A percentile compares a stretch with the other conserved stretches of the same genome.
Evolutionary conservation across 1,140 invertebrate genomes (phyloP).

Genomic region (Dreissena rostriformis): DNA sequence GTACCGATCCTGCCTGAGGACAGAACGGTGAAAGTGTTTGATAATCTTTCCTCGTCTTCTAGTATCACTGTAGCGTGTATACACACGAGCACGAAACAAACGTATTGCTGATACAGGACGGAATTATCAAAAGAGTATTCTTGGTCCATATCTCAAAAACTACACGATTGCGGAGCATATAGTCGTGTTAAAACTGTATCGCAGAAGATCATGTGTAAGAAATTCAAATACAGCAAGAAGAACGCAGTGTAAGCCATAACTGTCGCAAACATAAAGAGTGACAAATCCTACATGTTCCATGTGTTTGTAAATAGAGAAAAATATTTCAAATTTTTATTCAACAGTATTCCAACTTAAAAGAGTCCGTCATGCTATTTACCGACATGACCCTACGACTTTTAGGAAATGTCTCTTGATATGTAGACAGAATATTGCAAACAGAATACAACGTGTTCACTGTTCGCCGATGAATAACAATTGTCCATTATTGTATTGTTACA

Average conservation of each 20-base stretch:
- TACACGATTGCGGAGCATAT: slow-evolving; percentile 41
- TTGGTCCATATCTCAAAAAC: slow-evolving; percentile 29
- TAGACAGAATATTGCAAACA: too few species aligned
- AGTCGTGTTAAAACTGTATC: slow-evolving; percentile 32
- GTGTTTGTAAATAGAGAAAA: slow-evolving; percentile 73
- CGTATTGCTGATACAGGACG: slow-evolving; percentile 77
- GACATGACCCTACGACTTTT: slow-evolving; percentile 8
- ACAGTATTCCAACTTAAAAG: slow-evolving; percentile 66
- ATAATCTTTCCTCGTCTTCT: slow-evolving; percentile 69
- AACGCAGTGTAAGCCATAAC: slow-evolving; percentile 69
- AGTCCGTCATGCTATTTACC: slow-evolving; percentile 57
- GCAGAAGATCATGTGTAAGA: slow-evolving; percentile 70
- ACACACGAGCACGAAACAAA: slow-evolving; percentile 72
- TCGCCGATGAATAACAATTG: too few species aligned
- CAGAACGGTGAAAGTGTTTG: slow-evolving; percentile 70
- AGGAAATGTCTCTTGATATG: too few species aligned
- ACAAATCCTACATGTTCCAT: slow-evolving; percentile 75
- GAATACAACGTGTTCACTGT: too few species aligned
- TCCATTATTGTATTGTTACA: too few species aligned
- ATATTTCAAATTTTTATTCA: slow-evolving; percentile 73
- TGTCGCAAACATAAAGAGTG: slow-evolving; percentile 69
- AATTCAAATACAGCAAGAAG: slow-evolving; percentile 64
- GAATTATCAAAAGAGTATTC: slow-evolving; percentile 33
- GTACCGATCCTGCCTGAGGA: slow-evolving; percentile 70
- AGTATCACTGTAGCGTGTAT: slow-evolving; percentile 75